phyloP scores from a whole-genome alignment of 1,140 invertebrate genomes.

The Dendroctonus ponderosae region DNA sequence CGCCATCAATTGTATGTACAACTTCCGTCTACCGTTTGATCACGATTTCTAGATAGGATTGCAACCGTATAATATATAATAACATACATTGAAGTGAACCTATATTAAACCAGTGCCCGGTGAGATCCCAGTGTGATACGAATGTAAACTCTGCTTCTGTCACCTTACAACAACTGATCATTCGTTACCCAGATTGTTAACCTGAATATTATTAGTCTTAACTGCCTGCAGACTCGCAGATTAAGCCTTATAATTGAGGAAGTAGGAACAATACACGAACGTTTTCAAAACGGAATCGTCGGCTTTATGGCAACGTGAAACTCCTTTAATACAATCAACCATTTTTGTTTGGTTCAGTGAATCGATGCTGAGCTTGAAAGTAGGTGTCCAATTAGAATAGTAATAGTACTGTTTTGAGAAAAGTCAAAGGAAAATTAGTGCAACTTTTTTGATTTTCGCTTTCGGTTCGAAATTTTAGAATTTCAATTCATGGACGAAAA shows the following conservation, averaged over 20 bases:
- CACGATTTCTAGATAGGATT: slow-evolving; percentile 5
- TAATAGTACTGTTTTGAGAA: no score
- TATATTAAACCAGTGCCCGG: slow-evolving; percentile 21
- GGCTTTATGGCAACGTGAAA: no score
- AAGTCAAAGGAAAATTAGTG: no score
- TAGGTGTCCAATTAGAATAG: no score
- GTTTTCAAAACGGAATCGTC: background rate
- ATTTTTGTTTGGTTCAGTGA: no score
- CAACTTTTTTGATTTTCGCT: no score
- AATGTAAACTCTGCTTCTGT: slow-evolving; percentile 15
- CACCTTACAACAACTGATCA: slow-evolving; percentile 23
- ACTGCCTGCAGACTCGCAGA: background rate
- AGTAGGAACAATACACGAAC: background rate
- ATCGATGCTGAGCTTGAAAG: no score
- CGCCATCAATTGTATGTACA: no score
- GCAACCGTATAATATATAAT: slow-evolving; percentile 21
- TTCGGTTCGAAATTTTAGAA: no score
- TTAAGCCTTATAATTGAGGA: slow-evolving; percentile 7
- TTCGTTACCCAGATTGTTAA: slow-evolving; percentile 7
- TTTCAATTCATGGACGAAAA: no score
- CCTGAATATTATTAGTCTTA: slow-evolving; percentile 4
- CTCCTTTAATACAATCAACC: no score
- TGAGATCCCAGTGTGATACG: slow-evolving; percentile 22
- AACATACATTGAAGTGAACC: slow-evolving; percentile 20
- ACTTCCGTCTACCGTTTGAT: background rate